Evolutionary conservation across 2,888 invertebrate genomes (phyloP), one percentile per base, ranked within the genome.

Genomic region (Timema podura): DNA sequence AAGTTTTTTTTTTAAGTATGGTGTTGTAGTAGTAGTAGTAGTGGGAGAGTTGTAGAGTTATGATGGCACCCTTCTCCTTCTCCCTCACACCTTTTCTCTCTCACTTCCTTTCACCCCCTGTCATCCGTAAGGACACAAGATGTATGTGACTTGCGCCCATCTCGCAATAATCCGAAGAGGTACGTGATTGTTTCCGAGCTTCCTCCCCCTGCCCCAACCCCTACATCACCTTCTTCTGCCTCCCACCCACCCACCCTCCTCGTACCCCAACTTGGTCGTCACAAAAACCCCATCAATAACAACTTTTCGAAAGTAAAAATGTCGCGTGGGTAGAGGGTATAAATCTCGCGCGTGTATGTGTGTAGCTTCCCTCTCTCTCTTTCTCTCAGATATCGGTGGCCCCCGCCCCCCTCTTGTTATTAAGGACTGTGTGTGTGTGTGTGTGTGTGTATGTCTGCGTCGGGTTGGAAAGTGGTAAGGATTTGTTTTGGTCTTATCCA

Each of bases 231-330:
- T 15, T 15, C 64, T 10, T 9, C 64, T 9, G 15, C 15, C 30
- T 15, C 10, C 10, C 9, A 15, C 64, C n/a, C 66, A n/a, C 44
- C 57, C 49, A 44, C 54, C 44, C 49, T 46, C 9, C 46, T 46
- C 54, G n/a, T n/a, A 16, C 15, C 15, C 54, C 61, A 11, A 30
- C 10, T 30, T 30, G 61, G 61, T 61, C 61, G 61, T 61, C 61
- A 61, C 61, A 61, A 11, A 61, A 61, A 30, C 61, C 61, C 71
- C 73, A 71, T 73, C 73, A 73, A 73, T 73, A 73, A 73, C 70
- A 71, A 71, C 71, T 73, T 73, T 73, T 69, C 68, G 71, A 61
- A 61, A 70, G 73, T 73, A 71, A 73, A 73, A 73, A 70, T 71
- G 73, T 73, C 73, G 67, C 73, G 73, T 73, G 73, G 71, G 67